A percentile compares a stretch with the other conserved stretches of the same genome.
Evolutionary conservation across 2,888 invertebrate species (phyloP).

Genomic region (Leistus spinibarbis): DNA sequence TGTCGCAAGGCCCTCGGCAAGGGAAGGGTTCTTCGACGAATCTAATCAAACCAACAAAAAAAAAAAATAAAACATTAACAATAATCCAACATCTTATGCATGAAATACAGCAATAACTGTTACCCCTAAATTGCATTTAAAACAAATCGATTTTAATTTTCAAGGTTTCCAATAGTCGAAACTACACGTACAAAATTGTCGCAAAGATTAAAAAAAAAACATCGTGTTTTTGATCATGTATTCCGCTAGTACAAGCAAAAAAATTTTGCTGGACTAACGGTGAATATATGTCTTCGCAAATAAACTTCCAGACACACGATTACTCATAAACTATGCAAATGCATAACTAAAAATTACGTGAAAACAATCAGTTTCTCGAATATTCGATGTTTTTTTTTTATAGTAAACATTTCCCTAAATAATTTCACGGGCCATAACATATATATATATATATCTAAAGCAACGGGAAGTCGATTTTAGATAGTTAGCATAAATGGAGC

Average conservation of each 20-base stretch:
- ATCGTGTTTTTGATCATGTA: neutral
- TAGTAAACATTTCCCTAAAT: neutral
- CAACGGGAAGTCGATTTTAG: neutral
- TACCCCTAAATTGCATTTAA: neutral
- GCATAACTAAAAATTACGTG: neutral
- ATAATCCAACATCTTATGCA: neutral
- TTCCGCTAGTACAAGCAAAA: neutral
- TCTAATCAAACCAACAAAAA: neutral
- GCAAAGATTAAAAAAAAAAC: no score
- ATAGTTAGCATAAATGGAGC: constrained; percentile 7
- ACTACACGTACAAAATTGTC: no score
- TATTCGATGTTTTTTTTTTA: neutral
- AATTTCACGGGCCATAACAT: neutral
- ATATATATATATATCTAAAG: neutral
- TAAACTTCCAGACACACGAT: neutral
- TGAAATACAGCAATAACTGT: neutral
- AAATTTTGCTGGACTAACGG: neutral
- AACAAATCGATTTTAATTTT: neutral
- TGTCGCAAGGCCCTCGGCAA: constrained; percentile 32
- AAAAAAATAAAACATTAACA: neutral
- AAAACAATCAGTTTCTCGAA: neutral
- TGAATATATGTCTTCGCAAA: neutral
- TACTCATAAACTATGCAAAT: neutral
- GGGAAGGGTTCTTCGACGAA: constrained; percentile 28
- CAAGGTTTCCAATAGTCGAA: neutral